A percentile compares a stretch with the other conserved stretches of the same genome.
Evolutionary conservation across 2,113 vertebrate species (phyloP).

Genomic region (Pelobates fuscus): DNA sequence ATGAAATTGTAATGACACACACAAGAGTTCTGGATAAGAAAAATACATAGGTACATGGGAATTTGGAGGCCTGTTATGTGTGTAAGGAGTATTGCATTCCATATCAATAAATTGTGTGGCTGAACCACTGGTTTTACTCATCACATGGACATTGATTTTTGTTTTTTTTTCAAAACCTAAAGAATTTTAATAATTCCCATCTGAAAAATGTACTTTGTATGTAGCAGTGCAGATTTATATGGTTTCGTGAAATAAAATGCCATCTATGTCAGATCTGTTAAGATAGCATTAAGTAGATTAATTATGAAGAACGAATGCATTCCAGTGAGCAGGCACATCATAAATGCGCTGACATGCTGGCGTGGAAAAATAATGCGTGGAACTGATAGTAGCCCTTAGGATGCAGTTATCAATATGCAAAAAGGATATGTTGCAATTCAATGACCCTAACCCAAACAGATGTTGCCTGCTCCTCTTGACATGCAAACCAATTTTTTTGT

Average conservation of each 20-base stretch:
- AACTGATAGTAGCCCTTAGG: background rate
- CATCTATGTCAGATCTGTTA: conserved; percentile 2
- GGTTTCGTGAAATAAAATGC: background rate
- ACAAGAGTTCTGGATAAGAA: background rate
- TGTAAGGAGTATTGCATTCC: background rate
- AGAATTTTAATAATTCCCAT: conserved; percentile 12
- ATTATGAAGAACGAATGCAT: background rate
- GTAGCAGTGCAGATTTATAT: background rate
- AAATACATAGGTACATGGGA: background rate
- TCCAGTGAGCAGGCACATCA: conserved; percentile 18
- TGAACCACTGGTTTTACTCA: background rate
- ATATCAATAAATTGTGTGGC: background rate
- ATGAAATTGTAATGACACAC: background rate
- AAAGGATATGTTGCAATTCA: too few relatives aligned
- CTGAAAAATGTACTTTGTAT: conserved; percentile 1
- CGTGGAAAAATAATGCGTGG: background rate
- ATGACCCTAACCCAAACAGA: too few relatives aligned
- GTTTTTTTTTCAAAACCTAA: background rate
- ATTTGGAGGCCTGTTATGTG: background rate
- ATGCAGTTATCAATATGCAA: too few relatives aligned
- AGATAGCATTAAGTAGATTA: too few relatives aligned
- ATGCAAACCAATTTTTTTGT: too few relatives aligned
- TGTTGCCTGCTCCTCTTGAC: too few relatives aligned
- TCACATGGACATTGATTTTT: background rate
- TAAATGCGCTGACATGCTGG: conserved; percentile 4